Percentiles rank a stretch among this genome's conserved stretches.
Evolutionary conservation across 2,113 vertebrate species (phyloP).

Genomic region (Edolisoma coerulescens): DNA sequence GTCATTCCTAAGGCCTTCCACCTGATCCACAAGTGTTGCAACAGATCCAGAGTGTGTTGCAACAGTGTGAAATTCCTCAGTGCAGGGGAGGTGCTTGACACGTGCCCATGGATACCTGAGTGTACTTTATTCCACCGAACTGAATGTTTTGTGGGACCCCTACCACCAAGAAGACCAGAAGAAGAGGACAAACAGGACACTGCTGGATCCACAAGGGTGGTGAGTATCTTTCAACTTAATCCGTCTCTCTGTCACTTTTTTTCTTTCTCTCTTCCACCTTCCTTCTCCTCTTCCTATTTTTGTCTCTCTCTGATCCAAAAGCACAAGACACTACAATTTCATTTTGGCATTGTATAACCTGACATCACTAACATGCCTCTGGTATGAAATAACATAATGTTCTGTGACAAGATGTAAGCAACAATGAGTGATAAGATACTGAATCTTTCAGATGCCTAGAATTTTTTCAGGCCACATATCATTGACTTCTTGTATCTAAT

Average conservation of each 20-base stretch:
- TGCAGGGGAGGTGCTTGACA: background rate
- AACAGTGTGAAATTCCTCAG: background rate
- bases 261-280: background rate
- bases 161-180: background rate
- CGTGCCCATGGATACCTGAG: accelerated
- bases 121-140: background rate
- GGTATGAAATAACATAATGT: background rate
- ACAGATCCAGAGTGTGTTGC: background rate
- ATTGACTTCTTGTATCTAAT: constrained; percentile 4
- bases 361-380: background rate
- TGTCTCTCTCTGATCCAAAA: background rate
- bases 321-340: background rate
- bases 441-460: constrained; percentile 10
- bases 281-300: background rate
- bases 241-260: background rate
- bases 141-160: accelerated
- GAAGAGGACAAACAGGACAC: background rate
- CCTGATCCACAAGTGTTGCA: background rate
- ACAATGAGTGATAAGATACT: constrained; percentile 37
- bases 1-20: background rate
- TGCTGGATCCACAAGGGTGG: background rate
- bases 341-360: background rate
- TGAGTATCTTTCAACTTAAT: background rate
- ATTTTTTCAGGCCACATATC: constrained; percentile 55
- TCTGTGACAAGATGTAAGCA: constrained; percentile 43